Percentiles rank a stretch among this genome's conserved stretches.
These are phyloP conservation scores for Tyrophagus putrescentiae DNA, from an alignment of 1,140 invertebrate species.

Conservation along the genomic window DNA sequence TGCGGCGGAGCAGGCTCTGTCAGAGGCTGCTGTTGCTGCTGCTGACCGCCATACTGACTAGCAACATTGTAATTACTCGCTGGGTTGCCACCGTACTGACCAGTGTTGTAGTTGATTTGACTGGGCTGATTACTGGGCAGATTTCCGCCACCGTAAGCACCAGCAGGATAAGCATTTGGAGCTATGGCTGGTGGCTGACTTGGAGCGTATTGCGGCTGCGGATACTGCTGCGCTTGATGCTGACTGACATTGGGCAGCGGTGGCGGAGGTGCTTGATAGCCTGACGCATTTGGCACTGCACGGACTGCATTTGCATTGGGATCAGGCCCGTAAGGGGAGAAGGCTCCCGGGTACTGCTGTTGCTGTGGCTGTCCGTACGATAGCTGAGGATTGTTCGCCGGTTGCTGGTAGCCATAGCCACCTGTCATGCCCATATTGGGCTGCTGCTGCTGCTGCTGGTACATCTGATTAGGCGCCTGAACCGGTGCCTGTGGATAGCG, in stretches of 20 bases:
- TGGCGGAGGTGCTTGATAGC: no score
- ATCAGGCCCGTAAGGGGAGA: background rate
- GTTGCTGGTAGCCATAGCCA: background rate
- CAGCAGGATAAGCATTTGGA: background rate
- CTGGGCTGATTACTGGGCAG: background rate
- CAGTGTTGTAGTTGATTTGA: background rate
- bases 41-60: background rate
- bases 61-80: background rate
- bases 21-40: background rate
- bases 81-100: background rate
- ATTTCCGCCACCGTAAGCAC: no score
- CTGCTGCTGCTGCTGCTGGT: background rate
- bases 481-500: constrained; percentile 5
- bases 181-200: background rate
- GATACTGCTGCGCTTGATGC: background rate
- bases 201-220: background rate
- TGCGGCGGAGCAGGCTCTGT: background rate
- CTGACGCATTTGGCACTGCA: background rate
- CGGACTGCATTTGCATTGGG: background rate
- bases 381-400: background rate
- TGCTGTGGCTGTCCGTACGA: background rate
- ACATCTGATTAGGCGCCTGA: background rate
- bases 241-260: no score
- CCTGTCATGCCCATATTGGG: no score
- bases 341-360: background rate